Evolutionary conservation across 2,113 vertebrate genomes (phyloP).

Genomic region (Callospermophilus lateralis): DNA sequence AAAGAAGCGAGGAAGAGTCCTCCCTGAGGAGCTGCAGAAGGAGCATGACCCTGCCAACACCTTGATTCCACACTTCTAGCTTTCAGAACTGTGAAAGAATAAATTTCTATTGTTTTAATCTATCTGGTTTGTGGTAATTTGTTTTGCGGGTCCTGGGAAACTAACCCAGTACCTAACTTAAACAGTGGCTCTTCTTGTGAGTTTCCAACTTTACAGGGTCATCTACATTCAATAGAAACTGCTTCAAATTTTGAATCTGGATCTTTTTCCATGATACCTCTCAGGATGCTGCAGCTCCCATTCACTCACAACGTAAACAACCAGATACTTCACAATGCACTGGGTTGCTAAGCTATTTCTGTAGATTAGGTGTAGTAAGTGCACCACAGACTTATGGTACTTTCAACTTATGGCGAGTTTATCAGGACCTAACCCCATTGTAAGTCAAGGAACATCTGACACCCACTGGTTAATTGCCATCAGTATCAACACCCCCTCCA

Average conservation of each 20-base stretch:
- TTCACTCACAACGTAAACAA: neutral
- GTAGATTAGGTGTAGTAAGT: neutral
- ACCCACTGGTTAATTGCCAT: neutral
- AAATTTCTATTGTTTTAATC: neutral
- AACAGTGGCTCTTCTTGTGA: neutral
- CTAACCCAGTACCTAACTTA: neutral
- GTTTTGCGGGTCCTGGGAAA: neutral
- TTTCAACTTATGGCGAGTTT: neutral
- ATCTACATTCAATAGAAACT: neutral
- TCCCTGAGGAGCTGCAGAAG: neutral
- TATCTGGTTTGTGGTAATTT: neutral
- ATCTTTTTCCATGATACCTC: neutral
- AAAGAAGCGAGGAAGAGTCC: neutral
- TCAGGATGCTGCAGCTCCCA: neutral
- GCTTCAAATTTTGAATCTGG: neutral
- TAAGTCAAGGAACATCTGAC: neutral
- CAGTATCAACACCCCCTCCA: neutral
- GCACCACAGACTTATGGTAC: neutral
- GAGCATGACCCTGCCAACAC: neutral
- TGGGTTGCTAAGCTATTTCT: neutral
- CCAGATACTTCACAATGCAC: neutral
- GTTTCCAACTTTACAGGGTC: neutral
- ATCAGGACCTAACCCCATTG: neutral
- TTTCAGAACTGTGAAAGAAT: neutral
- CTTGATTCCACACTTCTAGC: conserved; percentile 2